Percentiles rank a stretch among this genome's conserved stretches.
Conservation (phyloP, 2,797 vertebrate genomes). For the Babyrousa celebensis region DNA sequence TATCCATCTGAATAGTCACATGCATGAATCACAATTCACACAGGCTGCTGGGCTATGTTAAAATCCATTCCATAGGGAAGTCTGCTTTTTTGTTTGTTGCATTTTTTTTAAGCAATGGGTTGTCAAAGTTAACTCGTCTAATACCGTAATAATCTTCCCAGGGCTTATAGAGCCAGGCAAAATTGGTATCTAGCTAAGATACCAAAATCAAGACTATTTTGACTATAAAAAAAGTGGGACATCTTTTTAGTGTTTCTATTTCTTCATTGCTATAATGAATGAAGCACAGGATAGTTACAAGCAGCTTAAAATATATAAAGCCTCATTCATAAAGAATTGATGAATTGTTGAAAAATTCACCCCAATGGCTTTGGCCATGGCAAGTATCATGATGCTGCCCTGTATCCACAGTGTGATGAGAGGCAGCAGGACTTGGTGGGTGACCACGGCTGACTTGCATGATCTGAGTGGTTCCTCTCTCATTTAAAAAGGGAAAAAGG, state of each 20-base stretch:
- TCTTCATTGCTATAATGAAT: not conserved
- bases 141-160: not conserved
- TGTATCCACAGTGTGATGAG: not conserved
- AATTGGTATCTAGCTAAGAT: not conserved
- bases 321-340: not conserved
- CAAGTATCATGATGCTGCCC: not conserved
- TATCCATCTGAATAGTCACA: not conserved
- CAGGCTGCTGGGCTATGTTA: not conserved
- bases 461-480: not conserved
- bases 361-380: not conserved
- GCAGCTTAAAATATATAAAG: not conserved
- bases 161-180: not conserved
- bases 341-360: not conserved
- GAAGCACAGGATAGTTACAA: not conserved
- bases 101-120: not conserved
- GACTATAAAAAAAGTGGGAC: not conserved
- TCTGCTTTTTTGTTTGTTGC: not conserved
- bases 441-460: not conserved
- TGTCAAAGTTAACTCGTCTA: not conserved
- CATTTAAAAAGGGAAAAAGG: not conserved
- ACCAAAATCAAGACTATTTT: constrained; percentile 11
- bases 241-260: not conserved
- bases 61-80: not conserved
- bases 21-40: not conserved
- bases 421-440: not conserved